Base-by-base conservation (phyloP, 2,797 vertebrate species). In the Brachymystax lenok region DNA sequence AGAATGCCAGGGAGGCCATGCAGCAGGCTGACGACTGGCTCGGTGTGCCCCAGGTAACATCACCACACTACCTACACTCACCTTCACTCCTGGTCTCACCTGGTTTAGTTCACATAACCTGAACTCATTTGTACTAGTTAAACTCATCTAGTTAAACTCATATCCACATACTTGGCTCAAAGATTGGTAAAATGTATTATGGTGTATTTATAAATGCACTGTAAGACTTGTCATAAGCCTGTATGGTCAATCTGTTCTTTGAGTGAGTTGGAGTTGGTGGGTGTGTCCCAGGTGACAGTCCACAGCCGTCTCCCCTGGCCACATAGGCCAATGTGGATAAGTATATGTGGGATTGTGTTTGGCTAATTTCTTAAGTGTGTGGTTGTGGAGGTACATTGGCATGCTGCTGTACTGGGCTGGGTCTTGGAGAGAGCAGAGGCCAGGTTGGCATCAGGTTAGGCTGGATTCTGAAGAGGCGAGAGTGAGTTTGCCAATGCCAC, bases 1-100 rank as follows among this genome's bases (percentile, higher is more conserved):
- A 96, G 86, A 98, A 98, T 74, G 97, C 97, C 75, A 94, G 94
- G 74, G 97, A 98, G 84, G 97, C 97, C 83, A 98, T 98, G 97
- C 97, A 98, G 76, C 97, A 98, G 87, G 97, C 97, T 0, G 97
- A 98, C 0, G 96, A 98, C 74, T 98, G 97, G 97, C 84, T 98
- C 56, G 97, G 97, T 0, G 97, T 98, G 74, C 97, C 97, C 72
- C 97, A 98, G 96, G 97, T 97, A 89, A 89, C 87, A 79, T 70
- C 40, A 50, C 69, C 27, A 51, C 13, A 71, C 24, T 1, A 24
- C 59, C 19, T 21, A 5, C 21, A 5, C 69, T 70, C 35, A 40
- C 35, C 8, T 10, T 35, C 30, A 2, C 28, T 21, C 35, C 12
- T 7, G 13, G 40, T 24, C 8, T 63, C 13, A 17, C 13, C 40